Evolutionary conservation across 2,113 vertebrate genomes (phyloP), one percentile per base, ranked within the genome.

Genomic region (Rhea pennata): DNA sequence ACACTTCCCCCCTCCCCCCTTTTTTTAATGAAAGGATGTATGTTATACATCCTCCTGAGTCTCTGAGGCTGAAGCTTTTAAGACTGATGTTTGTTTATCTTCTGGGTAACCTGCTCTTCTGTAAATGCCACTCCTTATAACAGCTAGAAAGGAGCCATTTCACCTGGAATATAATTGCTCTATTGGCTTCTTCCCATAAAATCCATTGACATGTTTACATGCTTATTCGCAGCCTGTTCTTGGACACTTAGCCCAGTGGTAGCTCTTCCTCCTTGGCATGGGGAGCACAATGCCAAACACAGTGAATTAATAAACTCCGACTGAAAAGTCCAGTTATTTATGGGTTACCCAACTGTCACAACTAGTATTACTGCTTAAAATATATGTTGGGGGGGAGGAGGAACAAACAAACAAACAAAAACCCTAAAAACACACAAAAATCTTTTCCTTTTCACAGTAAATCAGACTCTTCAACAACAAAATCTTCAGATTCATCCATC

Each of bases 361-460:
- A 26, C 54, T 66, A 84, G 27, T 44, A 44, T 33, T 62, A 33
- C 27, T 42, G 24, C 17, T 77, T 54, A 21, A 74, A 82, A 74
- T 48, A 62, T 36, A 36, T 36, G 36, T 36, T 6, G 36, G 36
- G 36, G 36, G 36, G 36, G 36, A 36, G 36, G 36, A 36, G 36
- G 36, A 36, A 36, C 36, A 36, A 36, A 36, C 36, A 36, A 36
- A 36, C 36, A 36, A 36, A 36, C 36, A 36, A 36, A 36, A 36
- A 36, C 36, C 36, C 36, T 36, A 36, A 82, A 80, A 50, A 0
- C 2, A 13, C 48, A 19, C 48, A 80, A 16, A 12, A 20, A 64
- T 71, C 40, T 94, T 85, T 95, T 88, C 36, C 48, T 62, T 93
- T 89, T 69, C 19, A 48, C 96, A 98, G 98, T 54, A 40, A 97